Percentiles rank a stretch among this genome's conserved stretches.
phyloP scores from a whole-genome alignment of 2,113 vertebrate genomes.

The Brachionichthys hirsutus region DNA sequence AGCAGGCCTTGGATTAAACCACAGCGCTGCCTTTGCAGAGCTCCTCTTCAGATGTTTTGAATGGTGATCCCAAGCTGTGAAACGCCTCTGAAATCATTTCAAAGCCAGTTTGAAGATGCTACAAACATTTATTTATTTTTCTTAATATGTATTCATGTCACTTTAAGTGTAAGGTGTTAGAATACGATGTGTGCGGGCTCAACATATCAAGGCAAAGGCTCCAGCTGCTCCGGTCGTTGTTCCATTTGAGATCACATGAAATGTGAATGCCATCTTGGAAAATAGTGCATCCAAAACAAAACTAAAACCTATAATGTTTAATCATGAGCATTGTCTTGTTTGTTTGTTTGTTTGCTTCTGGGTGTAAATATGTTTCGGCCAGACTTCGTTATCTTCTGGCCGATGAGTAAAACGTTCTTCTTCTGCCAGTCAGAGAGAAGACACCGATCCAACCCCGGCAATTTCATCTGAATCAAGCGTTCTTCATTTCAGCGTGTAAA shows the following conservation, averaged over 20 bases:
- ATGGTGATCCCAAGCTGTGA: slow-evolving; percentile 19
- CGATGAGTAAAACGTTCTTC: slow-evolving; percentile 1
- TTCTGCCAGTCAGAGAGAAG: not conserved
- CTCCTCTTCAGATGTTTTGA: slow-evolving; percentile 39
- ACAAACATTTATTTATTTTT: too few species aligned
- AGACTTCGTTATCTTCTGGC: not conserved
- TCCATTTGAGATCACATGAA: too few species aligned
- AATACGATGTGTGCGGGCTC: not conserved
- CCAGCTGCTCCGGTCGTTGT: too few species aligned
- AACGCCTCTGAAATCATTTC: slow-evolving; percentile 24
- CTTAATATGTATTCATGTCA: too few species aligned
- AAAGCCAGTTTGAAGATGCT: slow-evolving; percentile 8
- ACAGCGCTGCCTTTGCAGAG: slow-evolving; percentile 23
- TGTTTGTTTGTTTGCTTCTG: not conserved
- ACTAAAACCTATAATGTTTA: too few species aligned
- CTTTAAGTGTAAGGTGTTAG: not conserved
- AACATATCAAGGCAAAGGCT: slow-evolving; percentile 9
- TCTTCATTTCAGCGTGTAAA: not conserved
- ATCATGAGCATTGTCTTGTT: not conserved
- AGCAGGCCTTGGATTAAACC: slow-evolving; percentile 43
- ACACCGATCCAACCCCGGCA: not conserved
- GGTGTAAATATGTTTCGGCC: not conserved
- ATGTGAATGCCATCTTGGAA: too few species aligned
- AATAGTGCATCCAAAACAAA: too few species aligned
- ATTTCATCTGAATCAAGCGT: not conserved